phyloP scores from a whole-genome alignment of 2,888 invertebrate species.

The Agrochola macilenta region DNA sequence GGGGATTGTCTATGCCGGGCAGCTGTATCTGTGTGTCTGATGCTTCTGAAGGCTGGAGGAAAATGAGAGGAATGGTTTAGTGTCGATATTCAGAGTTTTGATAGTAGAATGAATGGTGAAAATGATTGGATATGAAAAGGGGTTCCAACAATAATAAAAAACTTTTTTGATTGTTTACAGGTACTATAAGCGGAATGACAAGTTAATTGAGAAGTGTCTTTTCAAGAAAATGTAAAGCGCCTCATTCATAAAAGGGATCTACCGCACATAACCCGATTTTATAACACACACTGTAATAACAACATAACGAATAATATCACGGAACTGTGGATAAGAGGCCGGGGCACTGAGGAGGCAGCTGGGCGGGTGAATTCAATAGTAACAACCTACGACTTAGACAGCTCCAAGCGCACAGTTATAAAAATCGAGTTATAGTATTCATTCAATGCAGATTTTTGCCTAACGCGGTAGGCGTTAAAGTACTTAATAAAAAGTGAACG shows the following conservation, averaged over 20 bases:
- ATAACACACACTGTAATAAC: no score
- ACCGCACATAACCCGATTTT: neutral
- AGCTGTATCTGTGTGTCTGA: conserved; percentile 94
- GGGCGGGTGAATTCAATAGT: no score
- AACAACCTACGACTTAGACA: no score
- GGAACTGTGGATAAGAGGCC: no score
- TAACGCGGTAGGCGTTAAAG: neutral
- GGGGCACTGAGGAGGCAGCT: no score
- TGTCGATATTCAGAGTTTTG: neutral
- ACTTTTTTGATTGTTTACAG: neutral
- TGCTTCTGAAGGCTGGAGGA: conserved; percentile 93
- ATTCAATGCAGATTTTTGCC: neutral
- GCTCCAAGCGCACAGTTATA: no score
- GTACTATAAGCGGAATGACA: neutral
- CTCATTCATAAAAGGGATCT: neutral
- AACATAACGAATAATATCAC: no score
- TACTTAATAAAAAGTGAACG: neutral
- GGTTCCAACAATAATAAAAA: neutral
- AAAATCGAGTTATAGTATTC: neutral
- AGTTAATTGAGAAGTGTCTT: no score
- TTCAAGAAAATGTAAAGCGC: neutral
- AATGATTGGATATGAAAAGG: neutral
- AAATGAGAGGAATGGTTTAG: conserved; percentile 27
- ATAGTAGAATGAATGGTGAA: conserved; percentile 11
- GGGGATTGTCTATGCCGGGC: conserved; percentile 91